These are phyloP conservation scores for Hycleus phaleratus DNA, from an alignment of 1,140 invertebrate genomes.

Conservation along the genomic window DNA sequence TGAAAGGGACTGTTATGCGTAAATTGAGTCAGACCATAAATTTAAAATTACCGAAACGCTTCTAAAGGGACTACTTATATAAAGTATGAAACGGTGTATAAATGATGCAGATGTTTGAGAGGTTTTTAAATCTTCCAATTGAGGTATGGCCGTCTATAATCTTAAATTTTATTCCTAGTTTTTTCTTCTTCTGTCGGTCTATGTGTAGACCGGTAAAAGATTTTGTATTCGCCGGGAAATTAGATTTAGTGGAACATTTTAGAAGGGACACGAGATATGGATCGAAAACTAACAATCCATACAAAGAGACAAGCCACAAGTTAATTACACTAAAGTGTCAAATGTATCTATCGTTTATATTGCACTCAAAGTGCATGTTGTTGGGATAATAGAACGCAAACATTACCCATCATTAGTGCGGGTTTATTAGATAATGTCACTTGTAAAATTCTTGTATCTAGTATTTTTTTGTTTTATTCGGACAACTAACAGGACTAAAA, in stretches of 20 bases:
- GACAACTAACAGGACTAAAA: conserved; percentile 7
- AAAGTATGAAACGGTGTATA: conserved; percentile 21
- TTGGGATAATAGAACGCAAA: conserved; percentile 7
- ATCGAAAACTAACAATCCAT: too few species aligned
- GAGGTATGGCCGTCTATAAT: too few species aligned
- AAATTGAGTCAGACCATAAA: conserved; percentile 21
- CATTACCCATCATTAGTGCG: conserved; percentile 10
- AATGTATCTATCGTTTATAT: conserved; percentile 13
- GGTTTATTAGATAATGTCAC: conserved; percentile 14
- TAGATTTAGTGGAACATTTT: conserved; percentile 17
- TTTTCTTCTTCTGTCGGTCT: conserved; percentile 12
- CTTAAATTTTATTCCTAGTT: too few species aligned
- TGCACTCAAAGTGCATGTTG: conserved; percentile 9
- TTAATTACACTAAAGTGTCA: conserved; percentile 11
- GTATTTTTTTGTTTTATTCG: background rate
- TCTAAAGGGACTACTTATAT: conserved; percentile 18
- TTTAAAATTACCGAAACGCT: conserved; percentile 24
- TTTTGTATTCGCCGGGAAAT: conserved; percentile 19
- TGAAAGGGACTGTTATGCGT: conserved; percentile 15
- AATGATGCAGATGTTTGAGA: conserved; percentile 26
- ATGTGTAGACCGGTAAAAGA: conserved; percentile 19
- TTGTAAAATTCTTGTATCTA: conserved; percentile 8
- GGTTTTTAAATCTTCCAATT: conserved; percentile 21
- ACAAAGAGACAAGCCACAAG: background rate
- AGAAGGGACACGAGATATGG: background rate